Base-by-base conservation (phyloP, 1,140 invertebrate species). In the Drosophila setifemur region DNA sequence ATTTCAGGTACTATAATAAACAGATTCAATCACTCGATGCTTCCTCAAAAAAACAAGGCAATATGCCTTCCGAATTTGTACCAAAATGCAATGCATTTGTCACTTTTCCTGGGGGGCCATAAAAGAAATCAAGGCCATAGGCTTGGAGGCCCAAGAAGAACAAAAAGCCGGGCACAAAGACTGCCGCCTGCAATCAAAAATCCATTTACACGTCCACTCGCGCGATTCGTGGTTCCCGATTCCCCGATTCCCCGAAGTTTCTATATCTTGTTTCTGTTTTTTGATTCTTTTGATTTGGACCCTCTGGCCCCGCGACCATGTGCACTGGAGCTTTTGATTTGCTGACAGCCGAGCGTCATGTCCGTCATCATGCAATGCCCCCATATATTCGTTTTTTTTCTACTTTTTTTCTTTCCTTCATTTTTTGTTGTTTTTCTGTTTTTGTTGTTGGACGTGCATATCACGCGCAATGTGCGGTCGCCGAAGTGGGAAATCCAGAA, bases 141-240 rank as follows among this genome's bases (percentile, higher is more conserved):
- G 54, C 37, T 37, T 18, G 45, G 19, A 9, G 31, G 8, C 1
- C 7, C 18, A 18, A n/a, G 11, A 12, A 4, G 9, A 12, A 44
- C 25, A 29, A 48, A 55, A 58, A 26, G 25, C 21, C 26, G 37
- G 37, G 35, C 55, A 64, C 71, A 43, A 61, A 68, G 45, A 37
- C 53, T 14, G 63, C 79, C 71, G 79, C 60, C 60, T 57, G 81
- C 75, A 85, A 85, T 85, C 74, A 79, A 85, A 83, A 85, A 64
- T 31, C 81, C 71, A 83, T 83, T 83, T 78, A 78, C 79, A 85
- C 75, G 79, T 83, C 63, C 52, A 66, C 25, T 53, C 48, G 53
- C 60, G 60, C 44, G 52, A 37, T 52, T 18, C 35, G 42, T 42
- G 44, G 31, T 45, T 42, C 28, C 28, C 52, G 6, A 40, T 45